Evolutionary conservation across 2,888 invertebrate genomes (phyloP), one percentile per base, ranked within the genome.

Genomic region (Brenthis hecate): DNA sequence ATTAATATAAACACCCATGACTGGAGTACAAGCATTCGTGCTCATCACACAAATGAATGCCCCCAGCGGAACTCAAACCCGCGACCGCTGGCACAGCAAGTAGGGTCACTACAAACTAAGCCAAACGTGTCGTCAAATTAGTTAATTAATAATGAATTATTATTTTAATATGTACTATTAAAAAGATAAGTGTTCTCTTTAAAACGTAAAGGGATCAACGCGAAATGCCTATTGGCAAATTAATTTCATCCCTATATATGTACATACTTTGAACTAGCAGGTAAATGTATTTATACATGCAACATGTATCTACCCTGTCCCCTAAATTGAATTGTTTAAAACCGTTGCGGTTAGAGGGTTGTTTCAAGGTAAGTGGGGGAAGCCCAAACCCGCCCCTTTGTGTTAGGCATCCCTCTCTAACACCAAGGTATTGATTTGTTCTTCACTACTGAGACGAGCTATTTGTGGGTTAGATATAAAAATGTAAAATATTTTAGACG

Each of bases 341-440:
- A 73, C 74, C 75, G 71, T 77, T 77, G 77, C 74, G 77, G 77
- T 76, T 74, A 73, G 72, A 66, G 80, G 81, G 79, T 75, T 77
- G 79, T 71, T 66, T 74, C 72, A 77, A 72, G 73, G 63, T 66
- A 67, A 62, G 72, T 68, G 71, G 72, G 80, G 74, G 72, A 74
- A 71, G 75, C 82, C 82, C 81, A 82, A 82, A 69, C 79, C 78
- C 86, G 85, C 86, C 85, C 83, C 80, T 77, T 76, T 67, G 72
- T 77, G 74, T 76, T 72, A 73, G 72, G 74, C 83, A 65, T 87
- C 88, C 75, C 83, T 73, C 76, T 88, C 85, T 76, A 69, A 68
- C 84, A 74, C 72, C 76, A 79, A 80, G 75, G 76, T 83, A 88
- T 89, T 86, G 88, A 88, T 88, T 87, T 77, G 73, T 72, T 80